Conservation (phyloP, 2,888 invertebrate species). For the Drepanosiphum platanoidis region DNA sequence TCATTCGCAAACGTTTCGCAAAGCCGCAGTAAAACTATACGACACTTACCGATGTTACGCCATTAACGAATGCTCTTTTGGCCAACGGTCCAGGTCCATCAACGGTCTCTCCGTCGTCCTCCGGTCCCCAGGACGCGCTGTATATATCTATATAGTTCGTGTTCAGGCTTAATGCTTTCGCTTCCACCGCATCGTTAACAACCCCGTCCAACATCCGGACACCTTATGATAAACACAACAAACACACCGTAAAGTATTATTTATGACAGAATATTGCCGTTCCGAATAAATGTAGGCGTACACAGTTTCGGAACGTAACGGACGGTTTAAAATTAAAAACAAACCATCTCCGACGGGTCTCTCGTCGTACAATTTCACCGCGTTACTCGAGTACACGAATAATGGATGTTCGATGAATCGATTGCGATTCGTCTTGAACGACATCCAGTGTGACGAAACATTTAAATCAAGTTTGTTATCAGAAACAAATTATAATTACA, state of each 20-base stretch:
- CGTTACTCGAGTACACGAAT: too few relatives aligned
- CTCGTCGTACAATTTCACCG: too few relatives aligned
- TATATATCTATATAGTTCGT: conserved; percentile 96
- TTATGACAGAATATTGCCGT: neutral
- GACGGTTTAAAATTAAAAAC: neutral
- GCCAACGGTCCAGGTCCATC: conserved; percentile 95
- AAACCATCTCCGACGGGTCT: neutral
- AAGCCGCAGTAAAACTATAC: neutral
- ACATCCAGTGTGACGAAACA: too few relatives aligned
- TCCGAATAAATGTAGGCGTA: neutral
- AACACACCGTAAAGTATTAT: conserved; percentile 4
- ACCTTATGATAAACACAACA: conserved; percentile 70
- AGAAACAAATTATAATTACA: too few relatives aligned
- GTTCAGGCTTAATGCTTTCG: conserved; percentile 89
- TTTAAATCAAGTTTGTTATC: too few relatives aligned
- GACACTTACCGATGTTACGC: conserved; percentile 81
- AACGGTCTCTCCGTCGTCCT: conserved; percentile 96
- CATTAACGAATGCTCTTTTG: conserved; percentile 90
- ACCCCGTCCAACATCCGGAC: conserved; percentile 97
- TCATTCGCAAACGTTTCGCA: neutral
- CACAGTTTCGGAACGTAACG: neutral
- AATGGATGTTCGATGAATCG: too few relatives aligned
- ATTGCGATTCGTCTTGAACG: too few relatives aligned
- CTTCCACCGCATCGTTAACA: conserved; percentile 96
- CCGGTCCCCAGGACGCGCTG: conserved; percentile 97